A percentile compares a stretch with the other conserved stretches of the same genome.
These are phyloP conservation scores for Microcebus jonahi DNA, from an alignment of 2,113 vertebrate genomes.

Conservation along the genomic window DNA sequence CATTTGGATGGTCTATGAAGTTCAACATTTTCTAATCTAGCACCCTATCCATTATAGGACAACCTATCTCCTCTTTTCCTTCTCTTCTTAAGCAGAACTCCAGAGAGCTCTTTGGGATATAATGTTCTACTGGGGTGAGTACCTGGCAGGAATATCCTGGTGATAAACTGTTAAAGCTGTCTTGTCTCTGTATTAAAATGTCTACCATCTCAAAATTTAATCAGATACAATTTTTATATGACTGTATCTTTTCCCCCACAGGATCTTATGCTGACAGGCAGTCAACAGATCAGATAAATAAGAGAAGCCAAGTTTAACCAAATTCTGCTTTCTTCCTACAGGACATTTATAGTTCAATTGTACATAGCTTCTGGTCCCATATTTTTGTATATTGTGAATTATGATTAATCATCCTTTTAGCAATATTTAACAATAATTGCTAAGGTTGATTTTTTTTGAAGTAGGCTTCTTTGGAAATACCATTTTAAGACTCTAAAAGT, in stretches of 20 bases:
- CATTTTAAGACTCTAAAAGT: constrained; percentile 6
- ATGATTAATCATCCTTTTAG: not conserved
- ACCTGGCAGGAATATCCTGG: not conserved
- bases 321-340: not conserved
- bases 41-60: not conserved
- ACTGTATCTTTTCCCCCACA: not conserved
- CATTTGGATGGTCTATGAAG: not conserved
- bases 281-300: not conserved
- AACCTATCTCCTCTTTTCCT: not conserved
- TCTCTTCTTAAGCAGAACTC: not conserved
- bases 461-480: not conserved
- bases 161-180: not conserved
- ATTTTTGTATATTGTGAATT: not conserved
- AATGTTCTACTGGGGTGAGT: not conserved
- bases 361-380: not conserved
- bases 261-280: not conserved
- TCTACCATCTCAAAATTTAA: not conserved
- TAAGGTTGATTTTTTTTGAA: not conserved
- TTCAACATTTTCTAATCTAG: not conserved
- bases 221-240: not conserved
- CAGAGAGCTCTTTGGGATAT: not conserved
- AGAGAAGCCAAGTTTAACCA: not conserved
- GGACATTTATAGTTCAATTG: not conserved
- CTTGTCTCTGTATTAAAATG: not conserved
- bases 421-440: not conserved